Percentiles rank a stretch among this genome's conserved stretches.
These are phyloP conservation scores for Paracyclopina nana DNA, from an alignment of 1,140 invertebrate species.

Conservation along the genomic window DNA sequence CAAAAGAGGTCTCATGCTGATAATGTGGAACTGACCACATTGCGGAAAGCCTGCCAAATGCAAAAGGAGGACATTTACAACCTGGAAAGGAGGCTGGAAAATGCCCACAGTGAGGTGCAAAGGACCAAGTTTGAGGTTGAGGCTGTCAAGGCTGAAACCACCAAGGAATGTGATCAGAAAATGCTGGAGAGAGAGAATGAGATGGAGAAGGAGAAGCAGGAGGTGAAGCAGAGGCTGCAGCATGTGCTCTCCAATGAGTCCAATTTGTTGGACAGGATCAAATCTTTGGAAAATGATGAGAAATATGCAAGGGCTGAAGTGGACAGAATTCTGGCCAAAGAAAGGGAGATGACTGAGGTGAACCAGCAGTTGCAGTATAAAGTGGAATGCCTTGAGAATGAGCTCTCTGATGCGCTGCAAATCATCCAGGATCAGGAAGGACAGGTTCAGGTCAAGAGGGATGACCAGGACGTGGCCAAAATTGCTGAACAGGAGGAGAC, in stretches of 20 bases:
- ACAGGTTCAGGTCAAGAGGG: background rate
- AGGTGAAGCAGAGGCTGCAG: background rate
- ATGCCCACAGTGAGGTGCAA: constrained; percentile 6
- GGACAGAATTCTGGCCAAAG: background rate
- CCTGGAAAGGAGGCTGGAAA: background rate
- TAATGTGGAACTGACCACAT: background rate
- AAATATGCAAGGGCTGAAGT: background rate
- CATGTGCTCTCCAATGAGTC: background rate
- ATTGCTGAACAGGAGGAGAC: background rate
- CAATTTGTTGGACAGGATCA: constrained; percentile 12
- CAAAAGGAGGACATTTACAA: background rate
- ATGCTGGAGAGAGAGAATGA: background rate
- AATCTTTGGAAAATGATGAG: constrained; percentile 3
- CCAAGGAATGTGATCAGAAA: background rate
- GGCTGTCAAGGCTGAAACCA: background rate
- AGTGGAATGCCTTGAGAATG: background rate
- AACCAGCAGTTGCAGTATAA: background rate
- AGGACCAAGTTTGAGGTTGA: background rate
- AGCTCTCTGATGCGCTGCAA: background rate
- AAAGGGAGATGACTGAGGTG: background rate
- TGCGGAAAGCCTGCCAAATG: constrained; percentile 4
- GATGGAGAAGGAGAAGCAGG: background rate
- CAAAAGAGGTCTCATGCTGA: too few species aligned
- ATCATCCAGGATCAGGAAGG: background rate
- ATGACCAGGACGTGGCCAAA: background rate